phyloP scores from a whole-genome alignment of 2,797 vertebrate genomes.

The Perodicticus potto region DNA sequence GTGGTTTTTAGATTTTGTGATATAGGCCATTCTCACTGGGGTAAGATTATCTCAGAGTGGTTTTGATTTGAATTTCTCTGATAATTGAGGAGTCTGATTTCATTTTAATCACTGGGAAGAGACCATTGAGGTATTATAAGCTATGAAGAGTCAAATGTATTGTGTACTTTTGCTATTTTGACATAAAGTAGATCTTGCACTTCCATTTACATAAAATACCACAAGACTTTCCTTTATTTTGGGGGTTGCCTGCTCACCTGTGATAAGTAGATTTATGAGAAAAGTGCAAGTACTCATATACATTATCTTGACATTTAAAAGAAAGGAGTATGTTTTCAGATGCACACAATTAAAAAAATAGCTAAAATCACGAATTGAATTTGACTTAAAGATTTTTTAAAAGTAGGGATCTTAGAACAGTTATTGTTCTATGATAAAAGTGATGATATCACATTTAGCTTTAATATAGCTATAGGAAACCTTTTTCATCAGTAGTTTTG shows the following conservation, averaged over 20 bases:
- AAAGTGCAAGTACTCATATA: background rate
- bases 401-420: background rate
- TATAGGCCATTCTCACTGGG: too few species aligned
- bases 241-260: background rate
- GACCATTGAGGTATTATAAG: background rate
- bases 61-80: too few species aligned
- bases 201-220: background rate
- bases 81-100: background rate
- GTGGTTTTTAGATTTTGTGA: too few species aligned
- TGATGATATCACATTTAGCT: background rate
- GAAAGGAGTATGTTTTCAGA: background rate
- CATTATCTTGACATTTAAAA: background rate
- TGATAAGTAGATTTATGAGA: slow-evolving; percentile 15
- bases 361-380: background rate
- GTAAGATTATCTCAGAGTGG: too few species aligned
- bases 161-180: background rate
- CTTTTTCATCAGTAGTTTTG: slow-evolving; percentile 4
- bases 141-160: slow-evolving; percentile 44
- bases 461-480: background rate
- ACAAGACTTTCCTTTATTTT: background rate
- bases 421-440: background rate
- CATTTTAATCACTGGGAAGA: slow-evolving; percentile 30
- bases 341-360: background rate
- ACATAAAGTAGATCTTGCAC: background rate
- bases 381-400: background rate